These are phyloP conservation scores for Conus betulinus DNA, from an alignment of 1,140 invertebrate genomes.

Conservation along the genomic window DNA sequence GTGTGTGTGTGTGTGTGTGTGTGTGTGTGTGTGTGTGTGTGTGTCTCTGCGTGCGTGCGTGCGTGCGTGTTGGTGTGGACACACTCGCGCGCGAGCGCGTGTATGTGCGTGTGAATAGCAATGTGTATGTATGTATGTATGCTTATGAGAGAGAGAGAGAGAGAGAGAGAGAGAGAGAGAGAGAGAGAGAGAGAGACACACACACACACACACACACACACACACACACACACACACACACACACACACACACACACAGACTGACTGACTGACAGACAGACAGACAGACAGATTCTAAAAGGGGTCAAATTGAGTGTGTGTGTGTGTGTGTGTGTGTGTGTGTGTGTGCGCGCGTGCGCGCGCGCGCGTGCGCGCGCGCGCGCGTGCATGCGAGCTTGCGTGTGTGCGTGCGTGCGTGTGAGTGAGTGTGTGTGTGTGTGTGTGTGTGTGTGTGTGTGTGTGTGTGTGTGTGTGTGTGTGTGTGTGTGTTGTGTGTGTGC, in stretches of 20 bases:
- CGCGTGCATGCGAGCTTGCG: background rate
- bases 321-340: background rate
- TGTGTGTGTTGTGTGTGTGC: background rate
- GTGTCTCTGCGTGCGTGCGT: background rate
- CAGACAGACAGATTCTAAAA: background rate
- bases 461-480: background rate
- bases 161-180: too few relatives aligned
- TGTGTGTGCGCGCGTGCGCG: background rate
- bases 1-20: slow-evolving; percentile 18
- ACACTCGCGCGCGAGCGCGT: too few relatives aligned
- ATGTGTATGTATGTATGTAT: too few relatives aligned
- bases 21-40: background rate
- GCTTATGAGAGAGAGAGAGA: too few relatives aligned
- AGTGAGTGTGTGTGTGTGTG: background rate
- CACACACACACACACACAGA: too few relatives aligned
- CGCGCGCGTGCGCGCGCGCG: background rate
- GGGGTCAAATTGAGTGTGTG: background rate
- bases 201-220: too few relatives aligned
- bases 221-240: too few relatives aligned
- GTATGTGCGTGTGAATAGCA: background rate
- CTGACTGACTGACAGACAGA: too few relatives aligned
- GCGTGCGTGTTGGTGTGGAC: background rate
- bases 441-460: background rate
- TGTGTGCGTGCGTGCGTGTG: too few relatives aligned
- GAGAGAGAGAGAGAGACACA: too few relatives aligned